Evolutionary conservation across 2,113 vertebrate species (phyloP).

Genomic region (Petroica traversi): DNA sequence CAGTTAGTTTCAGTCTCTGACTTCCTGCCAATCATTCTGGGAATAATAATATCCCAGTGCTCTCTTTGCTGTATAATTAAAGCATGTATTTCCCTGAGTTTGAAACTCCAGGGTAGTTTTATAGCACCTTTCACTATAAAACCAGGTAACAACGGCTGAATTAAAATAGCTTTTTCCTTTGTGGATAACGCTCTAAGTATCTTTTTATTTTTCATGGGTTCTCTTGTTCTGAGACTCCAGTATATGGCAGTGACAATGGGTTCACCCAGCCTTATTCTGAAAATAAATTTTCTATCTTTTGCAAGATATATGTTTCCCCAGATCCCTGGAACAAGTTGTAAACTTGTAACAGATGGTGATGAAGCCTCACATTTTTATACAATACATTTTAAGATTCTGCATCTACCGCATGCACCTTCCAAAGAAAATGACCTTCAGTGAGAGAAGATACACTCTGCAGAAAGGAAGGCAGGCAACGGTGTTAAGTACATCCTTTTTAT

Average conservation of each 20-base stretch:
- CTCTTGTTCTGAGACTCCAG: slow-evolving; percentile 61
- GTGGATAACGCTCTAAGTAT: slow-evolving; percentile 47
- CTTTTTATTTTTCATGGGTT: slow-evolving; percentile 56
- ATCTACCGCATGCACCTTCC: slow-evolving; percentile 66
- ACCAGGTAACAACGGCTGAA: slow-evolving; percentile 67
- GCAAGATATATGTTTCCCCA: slow-evolving; percentile 77
- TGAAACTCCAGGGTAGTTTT: slow-evolving; percentile 73
- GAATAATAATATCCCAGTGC: slow-evolving; percentile 69
- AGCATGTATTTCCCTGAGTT: slow-evolving; percentile 74
- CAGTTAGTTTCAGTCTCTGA: slow-evolving; percentile 58
- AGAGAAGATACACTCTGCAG: slow-evolving; percentile 22
- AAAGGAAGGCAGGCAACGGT: slow-evolving; percentile 25
- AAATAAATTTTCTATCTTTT: slow-evolving; percentile 75
- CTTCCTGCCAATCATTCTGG: slow-evolving; percentile 61
- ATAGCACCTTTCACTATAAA: slow-evolving; percentile 74
- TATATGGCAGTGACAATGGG: slow-evolving; percentile 64
- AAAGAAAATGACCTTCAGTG: slow-evolving; percentile 76
- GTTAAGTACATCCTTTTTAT: slow-evolving; percentile 51
- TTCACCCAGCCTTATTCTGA: slow-evolving; percentile 67
- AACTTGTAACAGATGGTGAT: slow-evolving; percentile 80
- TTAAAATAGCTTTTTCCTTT: slow-evolving; percentile 70
- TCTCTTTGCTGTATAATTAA: slow-evolving; percentile 73
- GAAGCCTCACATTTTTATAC: slow-evolving; percentile 77
- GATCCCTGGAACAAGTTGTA: slow-evolving; percentile 76
- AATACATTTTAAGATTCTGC: slow-evolving; percentile 75